phyloP scores from a whole-genome alignment of 1,140 invertebrate species.

The Papilio dardanus region DNA sequence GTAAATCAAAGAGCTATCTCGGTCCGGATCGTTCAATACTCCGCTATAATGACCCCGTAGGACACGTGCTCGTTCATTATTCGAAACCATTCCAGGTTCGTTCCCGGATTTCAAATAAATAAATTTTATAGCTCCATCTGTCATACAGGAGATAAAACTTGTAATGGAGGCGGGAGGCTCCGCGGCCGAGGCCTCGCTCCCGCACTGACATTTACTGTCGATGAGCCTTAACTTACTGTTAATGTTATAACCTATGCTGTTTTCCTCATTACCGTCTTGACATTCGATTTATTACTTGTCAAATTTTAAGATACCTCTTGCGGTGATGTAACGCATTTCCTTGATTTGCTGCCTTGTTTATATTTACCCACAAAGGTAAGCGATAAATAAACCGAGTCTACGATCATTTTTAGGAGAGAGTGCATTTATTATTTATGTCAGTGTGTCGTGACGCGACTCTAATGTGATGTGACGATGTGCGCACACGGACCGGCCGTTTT shows the following conservation, averaged over 20 bases:
- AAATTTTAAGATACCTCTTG: constrained; percentile 51
- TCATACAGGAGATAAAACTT: constrained; percentile 73
- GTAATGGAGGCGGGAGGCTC: constrained; percentile 65
- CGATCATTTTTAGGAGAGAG: constrained; percentile 15
- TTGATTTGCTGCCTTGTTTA: constrained; percentile 39
- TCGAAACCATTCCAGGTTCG: constrained; percentile 57
- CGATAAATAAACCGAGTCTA: background rate
- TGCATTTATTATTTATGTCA: constrained; percentile 21
- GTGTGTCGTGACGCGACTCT: constrained; percentile 36
- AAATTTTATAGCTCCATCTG: constrained; percentile 77
- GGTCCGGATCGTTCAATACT: constrained; percentile 55
- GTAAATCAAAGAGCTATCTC: constrained; percentile 75
- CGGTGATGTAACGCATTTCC: constrained; percentile 35
- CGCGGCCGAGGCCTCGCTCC: constrained; percentile 54
- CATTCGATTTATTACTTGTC: constrained; percentile 63
- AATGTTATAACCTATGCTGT: constrained; percentile 53
- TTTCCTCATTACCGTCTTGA: constrained; percentile 65
- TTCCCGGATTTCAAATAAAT: constrained; percentile 73
- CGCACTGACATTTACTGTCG: constrained; percentile 71
- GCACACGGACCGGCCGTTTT: constrained; percentile 48
- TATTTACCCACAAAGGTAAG: constrained; percentile 34
- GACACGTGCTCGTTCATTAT: constrained; percentile 76
- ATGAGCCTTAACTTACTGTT: constrained; percentile 68
- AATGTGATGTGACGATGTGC: constrained; percentile 53
- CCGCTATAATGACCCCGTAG: constrained; percentile 58